phyloP scores from a whole-genome alignment of 2,888 invertebrate species.

The Eupithecia subfuscata region DNA sequence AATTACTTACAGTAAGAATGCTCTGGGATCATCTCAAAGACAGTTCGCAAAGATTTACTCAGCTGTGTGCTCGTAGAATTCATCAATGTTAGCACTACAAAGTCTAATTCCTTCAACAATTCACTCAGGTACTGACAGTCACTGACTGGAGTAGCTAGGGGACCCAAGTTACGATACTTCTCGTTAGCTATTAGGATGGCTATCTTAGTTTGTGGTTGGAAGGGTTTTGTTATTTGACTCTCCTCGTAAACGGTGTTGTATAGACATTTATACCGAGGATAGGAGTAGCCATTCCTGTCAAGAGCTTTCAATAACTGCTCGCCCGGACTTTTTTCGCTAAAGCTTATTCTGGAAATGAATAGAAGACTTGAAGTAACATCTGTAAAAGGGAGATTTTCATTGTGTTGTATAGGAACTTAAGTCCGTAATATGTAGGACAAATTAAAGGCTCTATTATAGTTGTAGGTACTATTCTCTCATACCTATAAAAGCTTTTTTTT shows the following conservation, averaged over 20 bases:
- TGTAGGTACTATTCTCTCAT: neutral
- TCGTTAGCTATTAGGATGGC: conserved; percentile 78
- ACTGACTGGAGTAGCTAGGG: conserved; percentile 71
- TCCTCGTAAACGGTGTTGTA: conserved; percentile 41
- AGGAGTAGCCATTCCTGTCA: conserved; percentile 64
- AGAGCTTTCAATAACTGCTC: conserved; percentile 67
- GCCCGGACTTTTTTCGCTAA: conserved; percentile 64
- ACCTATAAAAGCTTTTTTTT: neutral
- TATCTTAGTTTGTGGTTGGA: conserved; percentile 69
- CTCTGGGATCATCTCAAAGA: conserved; percentile 64
- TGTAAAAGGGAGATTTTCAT: conserved; percentile 2
- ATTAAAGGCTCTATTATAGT: neutral
- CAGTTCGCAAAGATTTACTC: conserved; percentile 55
- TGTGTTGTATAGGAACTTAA: neutral
- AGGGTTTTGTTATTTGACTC: conserved; percentile 39
- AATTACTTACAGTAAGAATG: conserved; percentile 76
- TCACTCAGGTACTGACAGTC: conserved; percentile 72
- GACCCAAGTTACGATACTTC: conserved; percentile 68
- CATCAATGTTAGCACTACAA: conserved; percentile 66
- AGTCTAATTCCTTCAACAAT: conserved; percentile 67
- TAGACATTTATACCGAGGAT: conserved; percentile 57
- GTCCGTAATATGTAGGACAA: neutral
- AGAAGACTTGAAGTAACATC: neutral
- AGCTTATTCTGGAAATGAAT: conserved; percentile 58
- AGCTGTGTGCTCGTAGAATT: conserved; percentile 62